Percentiles rank a stretch among this genome's conserved stretches.
Conservation (phyloP, 2,888 invertebrate species). For the Meteorus cinctellus region DNA sequence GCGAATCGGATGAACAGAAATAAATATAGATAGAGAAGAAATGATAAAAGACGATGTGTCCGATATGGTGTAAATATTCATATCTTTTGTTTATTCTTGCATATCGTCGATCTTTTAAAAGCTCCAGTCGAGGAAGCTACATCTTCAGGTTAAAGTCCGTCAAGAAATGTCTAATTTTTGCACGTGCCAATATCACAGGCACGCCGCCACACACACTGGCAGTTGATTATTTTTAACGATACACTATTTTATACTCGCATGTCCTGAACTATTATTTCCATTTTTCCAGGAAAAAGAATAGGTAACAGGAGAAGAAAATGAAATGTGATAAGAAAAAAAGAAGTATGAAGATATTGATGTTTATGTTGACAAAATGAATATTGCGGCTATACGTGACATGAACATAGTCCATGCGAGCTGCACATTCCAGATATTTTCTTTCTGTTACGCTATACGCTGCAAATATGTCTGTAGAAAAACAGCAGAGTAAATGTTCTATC, state of each 20-base stretch:
- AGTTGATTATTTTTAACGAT: background rate
- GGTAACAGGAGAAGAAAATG: background rate
- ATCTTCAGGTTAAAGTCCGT: constrained; percentile 21
- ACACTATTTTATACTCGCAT: background rate
- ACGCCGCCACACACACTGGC: background rate
- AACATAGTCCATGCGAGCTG: background rate
- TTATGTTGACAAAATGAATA: background rate
- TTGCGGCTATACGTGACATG: background rate
- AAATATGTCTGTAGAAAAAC: background rate
- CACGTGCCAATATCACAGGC: background rate
- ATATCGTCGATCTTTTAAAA: no score
- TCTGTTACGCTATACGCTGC: background rate
- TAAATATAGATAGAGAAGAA: background rate
- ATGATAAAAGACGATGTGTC: background rate
- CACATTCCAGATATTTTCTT: background rate
- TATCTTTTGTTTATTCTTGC: background rate
- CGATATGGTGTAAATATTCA: background rate
- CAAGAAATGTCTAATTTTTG: constrained; percentile 19
- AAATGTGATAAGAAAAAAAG: background rate
- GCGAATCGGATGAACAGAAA: background rate
- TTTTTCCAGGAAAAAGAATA: background rate
- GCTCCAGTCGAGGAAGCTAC: background rate
- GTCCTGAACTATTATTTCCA: background rate
- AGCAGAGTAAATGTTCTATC: background rate
- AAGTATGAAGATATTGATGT: background rate